phyloP scores from a whole-genome alignment of 2,797 vertebrate genomes.

The Artibeus jamaicensis region DNA sequence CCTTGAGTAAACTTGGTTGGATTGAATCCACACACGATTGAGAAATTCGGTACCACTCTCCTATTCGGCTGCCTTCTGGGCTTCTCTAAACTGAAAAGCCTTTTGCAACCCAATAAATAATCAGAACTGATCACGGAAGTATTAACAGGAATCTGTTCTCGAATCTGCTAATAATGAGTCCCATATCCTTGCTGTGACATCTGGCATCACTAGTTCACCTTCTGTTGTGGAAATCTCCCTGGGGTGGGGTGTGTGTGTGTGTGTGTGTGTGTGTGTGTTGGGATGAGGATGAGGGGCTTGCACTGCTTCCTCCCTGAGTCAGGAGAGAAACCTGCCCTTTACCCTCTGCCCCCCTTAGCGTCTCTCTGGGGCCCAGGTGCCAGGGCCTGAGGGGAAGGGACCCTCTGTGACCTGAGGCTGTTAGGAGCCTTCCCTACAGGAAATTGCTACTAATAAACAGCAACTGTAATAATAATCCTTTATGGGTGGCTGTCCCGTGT shows the following conservation, averaged over 20 bases:
- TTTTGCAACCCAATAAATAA: neutral
- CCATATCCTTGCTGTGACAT: neutral
- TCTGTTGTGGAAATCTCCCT: neutral
- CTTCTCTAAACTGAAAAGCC: neutral
- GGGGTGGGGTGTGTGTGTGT: fast-evolving
- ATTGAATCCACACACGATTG: neutral
- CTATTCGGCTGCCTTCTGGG: neutral
- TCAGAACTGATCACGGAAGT: constrained; percentile 1
- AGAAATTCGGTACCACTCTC: neutral
- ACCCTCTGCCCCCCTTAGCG: neutral
- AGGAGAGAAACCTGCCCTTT: neutral
- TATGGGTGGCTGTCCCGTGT: neutral
- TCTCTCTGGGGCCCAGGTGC: neutral
- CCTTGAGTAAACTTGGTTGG: neutral
- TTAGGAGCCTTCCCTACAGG: neutral
- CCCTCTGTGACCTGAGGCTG: neutral
- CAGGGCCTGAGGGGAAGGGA: neutral
- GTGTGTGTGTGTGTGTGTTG: neutral
- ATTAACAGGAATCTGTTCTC: neutral
- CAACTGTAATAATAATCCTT: neutral
- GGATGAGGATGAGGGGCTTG: neutral
- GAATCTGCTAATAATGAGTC: neutral
- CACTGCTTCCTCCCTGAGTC: neutral
- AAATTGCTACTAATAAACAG: constrained; percentile 27
- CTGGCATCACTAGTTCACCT: neutral